Base-by-base conservation (phyloP, 2,113 vertebrate species). In the Coregonus clupeaformis region DNA sequence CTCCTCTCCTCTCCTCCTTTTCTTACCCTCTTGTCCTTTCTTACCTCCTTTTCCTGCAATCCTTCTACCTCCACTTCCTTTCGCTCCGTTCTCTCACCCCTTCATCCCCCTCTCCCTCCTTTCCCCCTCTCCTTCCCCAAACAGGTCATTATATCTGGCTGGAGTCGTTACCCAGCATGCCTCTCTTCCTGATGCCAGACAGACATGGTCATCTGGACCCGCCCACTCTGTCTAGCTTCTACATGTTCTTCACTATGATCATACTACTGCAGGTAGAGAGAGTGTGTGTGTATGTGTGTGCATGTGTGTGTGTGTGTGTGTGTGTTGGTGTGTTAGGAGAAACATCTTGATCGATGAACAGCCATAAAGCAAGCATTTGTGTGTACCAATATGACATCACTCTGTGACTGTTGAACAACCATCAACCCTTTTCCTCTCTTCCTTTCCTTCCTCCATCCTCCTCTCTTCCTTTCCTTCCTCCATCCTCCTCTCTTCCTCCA, bases 211-310 rank as follows among this genome's bases (percentile, higher is more conserved):
- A 79, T 62, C 93, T 91, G 82, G 80, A 87, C 9, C 73, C 92
- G 60, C 85, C 93, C 0, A 78, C 86, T 69, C 90, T 95, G 25
- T 89, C 92, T 0, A 92, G 94, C 68, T 94, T 97, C 89, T 97
- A 96, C 87, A 95, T 92, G 93, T 99, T 99, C 84, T 93, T 98
- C 84, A 97, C 95, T 11, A 97, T 98, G 97, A 95, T 99, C 90
- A 97, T 99, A 85, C 89, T 99, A 52, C 89, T 99, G 68, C 98
- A 99, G 96, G 98, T 98, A 91, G 47, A 9, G 22, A 47, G 30
- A 59, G 47, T 18, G 66, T 65, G 57, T 55, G 47, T 29, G 2
- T 71, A 3, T 80, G 65, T 65, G 60, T 52, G 29, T 30, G 20
- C n/a, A n/a, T n/a, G n/a, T n/a, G n/a, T n/a, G n/a, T n/a, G n/a